Evolutionary conservation across 2,888 invertebrate species (phyloP).

Genomic region (Drosophila paramelanica): DNA sequence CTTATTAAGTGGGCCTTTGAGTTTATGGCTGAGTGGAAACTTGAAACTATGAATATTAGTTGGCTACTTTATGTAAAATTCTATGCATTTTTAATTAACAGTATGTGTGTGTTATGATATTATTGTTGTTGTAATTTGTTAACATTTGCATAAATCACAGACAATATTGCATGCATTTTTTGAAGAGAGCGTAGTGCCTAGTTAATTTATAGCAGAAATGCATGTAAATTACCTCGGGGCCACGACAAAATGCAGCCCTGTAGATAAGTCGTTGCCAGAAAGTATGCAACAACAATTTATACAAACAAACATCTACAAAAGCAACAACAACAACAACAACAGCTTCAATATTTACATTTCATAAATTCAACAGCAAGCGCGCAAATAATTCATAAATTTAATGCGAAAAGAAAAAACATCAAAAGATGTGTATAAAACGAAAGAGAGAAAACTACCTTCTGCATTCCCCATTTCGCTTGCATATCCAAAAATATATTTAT

Average conservation of each 20-base stretch:
- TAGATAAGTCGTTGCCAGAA: constrained; percentile 66
- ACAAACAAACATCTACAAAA: neutral
- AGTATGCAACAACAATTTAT: constrained; percentile 47
- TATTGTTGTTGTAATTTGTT: constrained; percentile 38
- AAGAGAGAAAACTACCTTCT: constrained; percentile 28
- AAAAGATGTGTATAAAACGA: constrained; percentile 25
- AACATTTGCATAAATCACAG: constrained; percentile 68
- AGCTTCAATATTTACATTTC: constrained; percentile 61
- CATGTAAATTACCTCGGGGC: constrained; percentile 68
- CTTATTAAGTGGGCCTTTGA: constrained; percentile 54
- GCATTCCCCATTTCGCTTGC: constrained; percentile 6
- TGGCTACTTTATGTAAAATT: constrained; percentile 70
- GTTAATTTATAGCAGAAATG: constrained; percentile 67
- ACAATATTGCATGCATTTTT: constrained; percentile 37
- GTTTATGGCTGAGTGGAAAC: constrained; percentile 54
- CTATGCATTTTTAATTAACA: constrained; percentile 74
- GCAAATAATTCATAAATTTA: constrained; percentile 78
- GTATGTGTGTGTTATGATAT: constrained; percentile 1
- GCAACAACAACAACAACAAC: constrained; percentile 4
- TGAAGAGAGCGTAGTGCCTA: constrained; percentile 18
- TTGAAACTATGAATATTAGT: constrained; percentile 73
- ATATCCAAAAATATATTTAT: constrained; percentile 9
- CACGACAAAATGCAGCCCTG: constrained; percentile 48
- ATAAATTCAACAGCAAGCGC: constrained; percentile 71
- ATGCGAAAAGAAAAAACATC: constrained; percentile 25